Conservation (phyloP, 2,888 invertebrate species). For the Orthonevra nobilis region DNA sequence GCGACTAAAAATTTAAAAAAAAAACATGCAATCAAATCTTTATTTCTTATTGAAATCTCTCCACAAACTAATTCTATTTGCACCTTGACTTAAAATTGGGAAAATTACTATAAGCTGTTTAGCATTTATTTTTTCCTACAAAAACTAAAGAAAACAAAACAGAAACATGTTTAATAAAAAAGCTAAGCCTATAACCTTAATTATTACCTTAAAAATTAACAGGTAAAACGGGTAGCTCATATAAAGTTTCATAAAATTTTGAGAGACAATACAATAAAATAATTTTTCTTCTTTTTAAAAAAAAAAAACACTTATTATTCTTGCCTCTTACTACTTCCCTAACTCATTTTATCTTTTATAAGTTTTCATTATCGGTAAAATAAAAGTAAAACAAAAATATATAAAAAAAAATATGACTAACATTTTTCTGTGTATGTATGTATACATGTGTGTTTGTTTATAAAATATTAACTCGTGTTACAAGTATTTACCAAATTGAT, state of each 20-base stretch:
- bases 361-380: slow-evolving; percentile 13
- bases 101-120: too few species aligned
- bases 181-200: slow-evolving; percentile 69
- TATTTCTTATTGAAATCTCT: too few species aligned
- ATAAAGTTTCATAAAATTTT: slow-evolving; percentile 54
- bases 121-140: too few species aligned
- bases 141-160: slow-evolving; percentile 6
- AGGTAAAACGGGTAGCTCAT: slow-evolving; percentile 79
- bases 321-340: slow-evolving; percentile 21
- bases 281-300: neutral
- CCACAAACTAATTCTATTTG: too few species aligned
- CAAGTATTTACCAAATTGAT: slow-evolving; percentile 18
- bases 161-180: slow-evolving; percentile 47
- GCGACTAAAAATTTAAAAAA: too few species aligned
- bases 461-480: slow-evolving; percentile 35
- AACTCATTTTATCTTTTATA: neutral
- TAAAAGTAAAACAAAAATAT: neutral
- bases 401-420: slow-evolving; percentile 24
- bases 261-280: slow-evolving; percentile 33
- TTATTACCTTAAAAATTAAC: slow-evolving; percentile 73
- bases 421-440: slow-evolving; percentile 14
- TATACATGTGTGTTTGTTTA: slow-evolving; percentile 27
- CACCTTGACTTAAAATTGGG: too few species aligned
- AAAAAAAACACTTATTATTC: too few species aligned
- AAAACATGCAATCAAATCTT: too few species aligned